phyloP scores from a whole-genome alignment of 2,113 vertebrate species.

The Scartelaos histophorus region DNA sequence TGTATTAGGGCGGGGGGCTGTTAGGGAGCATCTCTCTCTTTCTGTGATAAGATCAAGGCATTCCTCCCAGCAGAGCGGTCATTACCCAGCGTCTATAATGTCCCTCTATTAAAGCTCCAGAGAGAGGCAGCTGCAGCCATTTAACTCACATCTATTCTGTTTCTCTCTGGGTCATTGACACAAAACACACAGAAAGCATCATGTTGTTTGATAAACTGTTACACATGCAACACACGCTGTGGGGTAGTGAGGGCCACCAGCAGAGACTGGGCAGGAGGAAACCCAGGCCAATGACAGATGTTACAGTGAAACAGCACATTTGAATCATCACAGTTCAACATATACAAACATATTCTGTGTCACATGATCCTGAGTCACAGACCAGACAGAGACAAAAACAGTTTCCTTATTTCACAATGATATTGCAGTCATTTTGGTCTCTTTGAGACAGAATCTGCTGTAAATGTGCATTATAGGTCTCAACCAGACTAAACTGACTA shows the following conservation, averaged over 20 bases:
- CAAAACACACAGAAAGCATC: slow-evolving; percentile 37
- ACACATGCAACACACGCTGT: slow-evolving; percentile 29
- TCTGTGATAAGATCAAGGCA: slow-evolving; percentile 77
- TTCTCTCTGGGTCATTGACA: slow-evolving; percentile 60
- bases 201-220: slow-evolving; percentile 51
- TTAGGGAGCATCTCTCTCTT: slow-evolving; percentile 67
- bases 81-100: slow-evolving; percentile 74
- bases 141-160: slow-evolving; percentile 61
- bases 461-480: too few relatives aligned
- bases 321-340: slow-evolving; percentile 37
- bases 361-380: slow-evolving; percentile 36
- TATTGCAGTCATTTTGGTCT: not conserved
- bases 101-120: slow-evolving; percentile 70
- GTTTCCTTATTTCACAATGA: not conserved
- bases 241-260: slow-evolving; percentile 32
- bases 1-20: slow-evolving; percentile 61
- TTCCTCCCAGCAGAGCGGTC: slow-evolving; percentile 70
- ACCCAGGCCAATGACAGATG: slow-evolving; percentile 15
- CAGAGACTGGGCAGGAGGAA: slow-evolving; percentile 13
- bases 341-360: slow-evolving; percentile 50
- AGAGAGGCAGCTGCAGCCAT: slow-evolving; percentile 68
- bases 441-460: too few relatives aligned
- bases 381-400: not conserved
- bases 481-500: too few relatives aligned
- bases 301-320: slow-evolving; percentile 20